Base-by-base conservation (phyloP, 2,888 invertebrate genomes). In the Leptinotarsa haldemani region DNA sequence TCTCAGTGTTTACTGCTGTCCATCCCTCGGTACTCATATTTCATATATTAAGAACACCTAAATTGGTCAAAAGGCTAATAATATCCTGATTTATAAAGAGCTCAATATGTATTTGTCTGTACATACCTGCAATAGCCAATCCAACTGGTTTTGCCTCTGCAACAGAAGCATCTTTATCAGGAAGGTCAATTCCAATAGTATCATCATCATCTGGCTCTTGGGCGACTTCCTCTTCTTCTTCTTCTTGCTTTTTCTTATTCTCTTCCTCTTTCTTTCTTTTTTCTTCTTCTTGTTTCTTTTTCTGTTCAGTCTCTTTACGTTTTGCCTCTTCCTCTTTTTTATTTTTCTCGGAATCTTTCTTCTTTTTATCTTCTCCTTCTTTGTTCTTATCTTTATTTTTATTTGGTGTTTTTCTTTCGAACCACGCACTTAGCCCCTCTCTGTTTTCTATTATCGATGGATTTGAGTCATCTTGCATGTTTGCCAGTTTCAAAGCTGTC, bases 61-160 rank as follows among this genome's bases (percentile, higher is more conserved):
- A 9, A 40, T 40, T 40, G 40, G 4, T 40, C 40, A 40, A 40
- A 2, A 40, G 7, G 9, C 40, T 40, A 40, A 40, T 40, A 40
- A 12, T 40, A 9, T 9, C 40, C 9, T 12, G 40, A 40, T 12
- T 40, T 40, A 40, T 71, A 73, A 74, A 67, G 71, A 50, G 50
- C 46, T 65, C 46, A 68, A 48, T 22, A 16, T 50, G 20, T 20
- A 3, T 25, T 15, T 40, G 9, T 71, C 40, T 40, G 40, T 50
- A 53, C 65, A 72, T 81, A 88, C 88, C 88, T 79, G 88, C 88
- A 68, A 88, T 83, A 47, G 88, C 88, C 67, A 88, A 83, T 56
- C 94, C 94, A 63, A 94, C 89, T 71, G 94, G 94, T 81, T 93
- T 94, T 0, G 94, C 94, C 87, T 94, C 94, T 30, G 94, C 94